Percentiles rank a stretch among this genome's conserved stretches.
Conservation (phyloP, 1,140 invertebrate genomes). For the Lordiphosa stackelbergi region DNA sequence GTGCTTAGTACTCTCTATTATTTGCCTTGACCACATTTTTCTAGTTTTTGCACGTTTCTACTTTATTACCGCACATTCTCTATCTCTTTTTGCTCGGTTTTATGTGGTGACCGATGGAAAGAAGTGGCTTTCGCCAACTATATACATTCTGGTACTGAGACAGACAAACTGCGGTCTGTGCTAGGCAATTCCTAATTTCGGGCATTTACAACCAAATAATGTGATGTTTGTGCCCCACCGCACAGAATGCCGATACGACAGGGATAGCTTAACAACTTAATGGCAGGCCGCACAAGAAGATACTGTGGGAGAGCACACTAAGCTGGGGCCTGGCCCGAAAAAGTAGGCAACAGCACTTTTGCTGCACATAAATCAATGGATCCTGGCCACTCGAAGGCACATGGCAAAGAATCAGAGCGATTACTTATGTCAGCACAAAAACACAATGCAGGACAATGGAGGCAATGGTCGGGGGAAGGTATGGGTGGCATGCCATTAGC, state of each 20-base stretch:
- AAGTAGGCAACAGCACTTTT: constrained; percentile 52
- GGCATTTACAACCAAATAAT: constrained; percentile 65
- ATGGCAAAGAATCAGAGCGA: constrained; percentile 47
- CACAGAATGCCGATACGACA: constrained; percentile 60
- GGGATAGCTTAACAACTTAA: constrained; percentile 74
- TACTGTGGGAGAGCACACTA: constrained; percentile 25
- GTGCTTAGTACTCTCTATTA: constrained; percentile 63
- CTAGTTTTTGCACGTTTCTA: constrained; percentile 74
- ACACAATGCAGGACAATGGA: constrained; percentile 41
- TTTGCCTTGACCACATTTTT: constrained; percentile 68
- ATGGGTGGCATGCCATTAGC: constrained; percentile 41
- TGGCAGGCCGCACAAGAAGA: constrained; percentile 58
- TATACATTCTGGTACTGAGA: constrained; percentile 16
- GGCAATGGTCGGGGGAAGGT: constrained; percentile 8
- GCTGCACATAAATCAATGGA: constrained; percentile 56
- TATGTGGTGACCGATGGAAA: constrained; percentile 50
- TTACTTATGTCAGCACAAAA: constrained; percentile 67
- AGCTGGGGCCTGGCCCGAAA: constrained; percentile 25
- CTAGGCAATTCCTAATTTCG: constrained; percentile 64
- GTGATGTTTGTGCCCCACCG: constrained; percentile 62
- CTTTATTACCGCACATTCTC: constrained; percentile 64
- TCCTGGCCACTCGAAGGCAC: constrained; percentile 6
- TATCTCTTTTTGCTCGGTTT: constrained; percentile 26
- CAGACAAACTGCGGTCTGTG: constrained; percentile 56
- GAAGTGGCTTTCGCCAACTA: constrained; percentile 38